These are phyloP conservation scores for Penaeus monodon DNA, from an alignment of 2,888 invertebrate species.

Conservation along the genomic window DNA sequence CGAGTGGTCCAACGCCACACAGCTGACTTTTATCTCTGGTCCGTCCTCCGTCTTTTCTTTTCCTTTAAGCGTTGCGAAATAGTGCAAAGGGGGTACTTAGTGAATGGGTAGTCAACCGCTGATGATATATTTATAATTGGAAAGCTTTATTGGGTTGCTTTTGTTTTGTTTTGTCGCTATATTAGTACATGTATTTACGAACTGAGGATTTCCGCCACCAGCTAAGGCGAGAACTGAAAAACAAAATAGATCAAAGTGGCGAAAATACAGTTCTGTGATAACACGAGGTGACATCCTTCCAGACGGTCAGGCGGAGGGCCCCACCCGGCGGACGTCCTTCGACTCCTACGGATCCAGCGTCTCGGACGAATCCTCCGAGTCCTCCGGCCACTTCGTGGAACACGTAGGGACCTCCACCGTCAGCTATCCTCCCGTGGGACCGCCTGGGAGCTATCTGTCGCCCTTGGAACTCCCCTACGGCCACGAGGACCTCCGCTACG, in stretches of 20 bases:
- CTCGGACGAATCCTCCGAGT: conserved; percentile 10
- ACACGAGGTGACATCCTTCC: background rate
- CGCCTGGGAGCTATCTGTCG: background rate
- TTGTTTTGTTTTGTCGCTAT: too few relatives aligned
- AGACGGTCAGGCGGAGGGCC: background rate
- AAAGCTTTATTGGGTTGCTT: too few relatives aligned
- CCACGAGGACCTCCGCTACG: conserved; percentile 1
- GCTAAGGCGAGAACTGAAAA: too few relatives aligned
- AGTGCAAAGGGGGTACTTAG: too few relatives aligned
- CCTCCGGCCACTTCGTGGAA: too few relatives aligned
- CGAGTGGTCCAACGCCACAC: conserved; percentile 12
- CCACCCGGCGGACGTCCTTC: background rate
- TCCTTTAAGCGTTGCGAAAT: too few relatives aligned
- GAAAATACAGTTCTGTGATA: background rate
- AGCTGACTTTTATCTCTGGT: conserved; percentile 10
- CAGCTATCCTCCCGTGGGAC: background rate
- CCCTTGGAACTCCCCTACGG: too few relatives aligned
- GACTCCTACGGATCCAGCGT: background rate
- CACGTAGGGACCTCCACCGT: background rate
- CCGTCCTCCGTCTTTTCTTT: background rate
- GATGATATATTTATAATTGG: too few relatives aligned
- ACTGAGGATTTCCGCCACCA: too few relatives aligned
- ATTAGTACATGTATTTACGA: too few relatives aligned
- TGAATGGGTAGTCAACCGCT: too few relatives aligned
- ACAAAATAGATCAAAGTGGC: too few relatives aligned